Percentiles rank a stretch among this genome's conserved stretches.
These are phyloP conservation scores for Vulpes vulpes DNA, from an alignment of 2,113 vertebrate genomes.

Conservation along the genomic window DNA sequence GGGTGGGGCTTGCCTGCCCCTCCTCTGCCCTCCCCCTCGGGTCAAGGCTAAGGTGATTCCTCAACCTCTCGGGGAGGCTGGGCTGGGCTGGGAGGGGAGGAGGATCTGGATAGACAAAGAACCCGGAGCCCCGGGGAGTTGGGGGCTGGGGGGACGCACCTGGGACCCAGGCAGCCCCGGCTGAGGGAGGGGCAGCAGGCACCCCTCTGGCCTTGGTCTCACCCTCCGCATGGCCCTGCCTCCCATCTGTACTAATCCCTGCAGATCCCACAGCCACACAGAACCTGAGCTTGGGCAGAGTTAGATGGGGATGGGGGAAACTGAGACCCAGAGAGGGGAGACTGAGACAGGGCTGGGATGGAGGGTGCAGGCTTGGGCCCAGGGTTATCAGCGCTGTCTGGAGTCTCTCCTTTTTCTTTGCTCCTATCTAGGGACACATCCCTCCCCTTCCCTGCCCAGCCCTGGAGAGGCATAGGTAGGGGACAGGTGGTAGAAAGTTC, in stretches of 20 bases:
- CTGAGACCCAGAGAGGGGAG: slow-evolving; percentile 38
- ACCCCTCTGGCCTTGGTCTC: slow-evolving; percentile 39
- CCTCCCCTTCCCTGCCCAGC: background rate
- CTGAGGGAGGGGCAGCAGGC: slow-evolving; percentile 4
- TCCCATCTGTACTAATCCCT: background rate
- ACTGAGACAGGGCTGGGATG: background rate
- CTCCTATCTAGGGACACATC: background rate
- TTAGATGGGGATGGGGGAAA: background rate
- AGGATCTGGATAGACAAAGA: slow-evolving; percentile 75
- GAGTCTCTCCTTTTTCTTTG: too few relatives aligned
- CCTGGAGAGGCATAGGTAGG: background rate
- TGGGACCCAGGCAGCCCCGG: slow-evolving; percentile 57
- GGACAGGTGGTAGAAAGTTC: background rate
- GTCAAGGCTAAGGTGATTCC: slow-evolving; percentile 85
- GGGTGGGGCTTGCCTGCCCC: slow-evolving; percentile 63
- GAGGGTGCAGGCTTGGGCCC: too few relatives aligned
- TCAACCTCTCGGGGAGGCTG: slow-evolving; percentile 74
- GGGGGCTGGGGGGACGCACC: slow-evolving; percentile 65
- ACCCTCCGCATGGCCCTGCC: background rate
- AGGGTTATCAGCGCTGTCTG: accelerated
- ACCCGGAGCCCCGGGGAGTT: background rate
- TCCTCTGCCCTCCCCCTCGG: slow-evolving; percentile 74
- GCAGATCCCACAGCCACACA: background rate
- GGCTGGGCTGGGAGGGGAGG: slow-evolving; percentile 61
- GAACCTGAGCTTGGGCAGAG: background rate